A percentile compares a stretch with the other conserved stretches of the same genome.
phyloP scores from a whole-genome alignment of 2,797 vertebrate genomes.

The Arnoldichthys spilopterus region DNA sequence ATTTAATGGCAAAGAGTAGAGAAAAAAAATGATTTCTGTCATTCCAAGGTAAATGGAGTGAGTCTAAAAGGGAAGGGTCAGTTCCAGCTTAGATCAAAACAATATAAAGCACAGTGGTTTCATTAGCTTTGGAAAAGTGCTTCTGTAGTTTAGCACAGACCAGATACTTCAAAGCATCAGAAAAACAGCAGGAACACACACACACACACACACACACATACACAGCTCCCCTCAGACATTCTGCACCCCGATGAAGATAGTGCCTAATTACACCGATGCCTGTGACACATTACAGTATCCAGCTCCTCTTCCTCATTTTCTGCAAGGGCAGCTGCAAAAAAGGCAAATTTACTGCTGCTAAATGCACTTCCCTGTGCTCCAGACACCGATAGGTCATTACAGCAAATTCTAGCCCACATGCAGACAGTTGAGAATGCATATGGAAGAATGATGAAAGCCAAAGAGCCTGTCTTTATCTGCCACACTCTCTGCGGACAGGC shows the following conservation, averaged over 20 bases:
- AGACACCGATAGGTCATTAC: background rate
- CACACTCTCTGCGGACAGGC: background rate
- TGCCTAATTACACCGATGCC: background rate
- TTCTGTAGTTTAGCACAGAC: background rate
- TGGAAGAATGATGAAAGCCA: conserved; percentile 13
- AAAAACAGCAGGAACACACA: background rate
- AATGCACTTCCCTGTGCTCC: background rate
- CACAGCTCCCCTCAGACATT: background rate
- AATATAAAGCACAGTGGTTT: background rate
- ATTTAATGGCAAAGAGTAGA: background rate
- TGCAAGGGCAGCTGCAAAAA: background rate
- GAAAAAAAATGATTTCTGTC: background rate
- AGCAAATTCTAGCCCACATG: background rate
- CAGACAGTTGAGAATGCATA: background rate
- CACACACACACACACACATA: background rate
- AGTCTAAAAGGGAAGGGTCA: background rate
- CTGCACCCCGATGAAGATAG: background rate
- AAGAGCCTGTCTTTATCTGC: background rate
- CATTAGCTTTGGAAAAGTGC: background rate
- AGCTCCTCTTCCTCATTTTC: background rate
- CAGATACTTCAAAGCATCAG: background rate
- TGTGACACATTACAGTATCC: background rate
- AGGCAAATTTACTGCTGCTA: conserved; percentile 1
- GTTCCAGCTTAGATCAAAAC: background rate
- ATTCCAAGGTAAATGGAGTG: background rate